phyloP scores from a whole-genome alignment of 92 coral and sea anemone genomes.

The Parazoanthus swiftii region DNA sequence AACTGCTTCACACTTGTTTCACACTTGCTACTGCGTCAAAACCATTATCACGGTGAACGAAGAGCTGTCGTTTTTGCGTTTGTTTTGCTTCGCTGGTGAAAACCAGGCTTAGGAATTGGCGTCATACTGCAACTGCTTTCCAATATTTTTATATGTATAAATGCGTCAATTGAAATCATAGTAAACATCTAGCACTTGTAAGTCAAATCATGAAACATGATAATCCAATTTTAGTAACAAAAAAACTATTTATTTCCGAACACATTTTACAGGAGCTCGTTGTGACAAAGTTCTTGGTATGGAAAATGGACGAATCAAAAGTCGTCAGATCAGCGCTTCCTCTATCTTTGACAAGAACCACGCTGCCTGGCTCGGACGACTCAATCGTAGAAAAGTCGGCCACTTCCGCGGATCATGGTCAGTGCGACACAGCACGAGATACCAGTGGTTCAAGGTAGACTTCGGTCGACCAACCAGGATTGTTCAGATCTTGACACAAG shows the following conservation, averaged over 20 bases:
- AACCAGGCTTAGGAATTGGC: too few relatives aligned
- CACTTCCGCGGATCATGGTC: slow-evolving; percentile 45
- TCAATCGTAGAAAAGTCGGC: slow-evolving; percentile 36
- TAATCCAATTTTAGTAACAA: too few relatives aligned
- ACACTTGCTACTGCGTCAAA: too few relatives aligned
- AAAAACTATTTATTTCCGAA: too few relatives aligned
- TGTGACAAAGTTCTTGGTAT: slow-evolving; percentile 57
- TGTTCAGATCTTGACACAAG: slow-evolving; percentile 48
- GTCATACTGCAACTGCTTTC: too few relatives aligned
- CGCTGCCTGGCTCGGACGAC: slow-evolving; percentile 53
- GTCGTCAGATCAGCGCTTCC: slow-evolving; percentile 52
- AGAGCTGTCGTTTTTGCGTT: too few relatives aligned
- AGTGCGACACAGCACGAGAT: slow-evolving; percentile 44
- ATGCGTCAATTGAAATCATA: too few relatives aligned
- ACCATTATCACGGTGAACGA: too few relatives aligned
- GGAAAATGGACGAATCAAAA: slow-evolving; percentile 56
- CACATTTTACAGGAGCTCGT: slow-evolving; percentile 9
- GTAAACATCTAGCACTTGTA: background rate
- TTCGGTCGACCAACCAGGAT: slow-evolving; percentile 52
- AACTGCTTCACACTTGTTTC: too few relatives aligned
- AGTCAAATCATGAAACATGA: background rate
- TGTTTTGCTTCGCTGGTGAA: too few relatives aligned
- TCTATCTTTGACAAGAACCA: slow-evolving; percentile 27
- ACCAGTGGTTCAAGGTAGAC: slow-evolving; percentile 55
- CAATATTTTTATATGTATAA: too few relatives aligned